phyloP scores from a whole-genome alignment of 2,888 invertebrate genomes.

The Myopa tessellatipennis region DNA sequence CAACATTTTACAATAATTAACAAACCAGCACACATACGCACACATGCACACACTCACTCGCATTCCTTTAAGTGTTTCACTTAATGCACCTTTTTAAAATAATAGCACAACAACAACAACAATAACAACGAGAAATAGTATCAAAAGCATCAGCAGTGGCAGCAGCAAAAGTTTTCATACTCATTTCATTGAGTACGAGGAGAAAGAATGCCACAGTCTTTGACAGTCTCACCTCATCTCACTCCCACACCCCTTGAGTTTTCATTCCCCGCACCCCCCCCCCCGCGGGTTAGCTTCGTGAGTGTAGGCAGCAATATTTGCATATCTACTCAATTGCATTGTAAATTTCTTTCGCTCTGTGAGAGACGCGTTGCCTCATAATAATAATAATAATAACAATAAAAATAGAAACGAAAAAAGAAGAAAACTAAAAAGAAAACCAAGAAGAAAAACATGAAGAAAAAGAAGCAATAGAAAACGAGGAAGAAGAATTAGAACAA shows the following conservation, averaged over 20 bases:
- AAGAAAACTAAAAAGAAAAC: background rate
- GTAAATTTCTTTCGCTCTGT: constrained; percentile 55
- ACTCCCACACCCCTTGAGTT: background rate
- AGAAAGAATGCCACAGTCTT: background rate
- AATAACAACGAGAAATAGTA: constrained; percentile 21
- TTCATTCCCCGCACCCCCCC: background rate
- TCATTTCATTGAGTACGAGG: constrained; percentile 24
- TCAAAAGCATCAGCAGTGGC: background rate
- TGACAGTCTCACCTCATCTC: background rate
- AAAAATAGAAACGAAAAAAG: background rate
- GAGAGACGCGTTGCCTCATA: background rate
- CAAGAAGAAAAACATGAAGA: background rate
- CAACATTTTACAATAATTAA: constrained; percentile 41
- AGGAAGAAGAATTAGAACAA: background rate
- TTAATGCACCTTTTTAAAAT: constrained; percentile 43
- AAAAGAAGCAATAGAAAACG: constrained; percentile 16
- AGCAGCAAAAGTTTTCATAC: background rate
- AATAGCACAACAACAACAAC: constrained; percentile 37
- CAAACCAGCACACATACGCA: constrained; percentile 37
- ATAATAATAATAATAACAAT: constrained; percentile 24
- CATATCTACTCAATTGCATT: constrained; percentile 65
- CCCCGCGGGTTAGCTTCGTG: too few relatives aligned
- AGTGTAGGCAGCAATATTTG: constrained; percentile 64
- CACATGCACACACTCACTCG: constrained; percentile 31
- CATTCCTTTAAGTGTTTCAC: constrained; percentile 40